phyloP scores from a whole-genome alignment of 2,797 vertebrate species.

The Vireo griseus region DNA sequence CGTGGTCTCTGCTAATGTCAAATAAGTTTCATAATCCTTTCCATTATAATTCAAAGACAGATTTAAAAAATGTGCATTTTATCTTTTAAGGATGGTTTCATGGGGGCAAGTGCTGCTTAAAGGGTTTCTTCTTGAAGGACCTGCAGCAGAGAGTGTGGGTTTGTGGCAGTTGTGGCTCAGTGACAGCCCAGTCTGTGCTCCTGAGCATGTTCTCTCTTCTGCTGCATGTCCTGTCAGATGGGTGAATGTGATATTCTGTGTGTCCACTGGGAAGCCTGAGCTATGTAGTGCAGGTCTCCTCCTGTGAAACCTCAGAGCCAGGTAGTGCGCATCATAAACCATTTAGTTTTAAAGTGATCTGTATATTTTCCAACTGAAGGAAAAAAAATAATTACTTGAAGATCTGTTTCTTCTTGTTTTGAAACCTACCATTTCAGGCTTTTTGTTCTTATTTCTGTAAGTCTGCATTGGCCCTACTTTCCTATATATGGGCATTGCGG shows the following conservation, averaged over 20 bases:
- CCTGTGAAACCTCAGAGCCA: background rate
- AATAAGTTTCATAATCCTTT: background rate
- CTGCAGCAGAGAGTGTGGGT: background rate
- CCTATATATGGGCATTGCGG: background rate
- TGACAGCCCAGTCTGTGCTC: background rate
- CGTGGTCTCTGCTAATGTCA: background rate
- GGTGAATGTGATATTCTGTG: accelerated
- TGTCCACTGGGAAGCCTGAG: background rate
- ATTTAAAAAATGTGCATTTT: background rate
- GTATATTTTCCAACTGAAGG: background rate
- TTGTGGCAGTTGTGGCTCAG: background rate
- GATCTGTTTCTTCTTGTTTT: background rate
- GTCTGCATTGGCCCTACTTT: background rate
- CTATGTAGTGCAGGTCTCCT: accelerated
- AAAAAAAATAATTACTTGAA: background rate
- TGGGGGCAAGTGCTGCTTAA: background rate
- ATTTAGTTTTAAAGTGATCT: background rate
- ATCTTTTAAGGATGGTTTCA: background rate
- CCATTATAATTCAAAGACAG: background rate
- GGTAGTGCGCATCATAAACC: background rate
- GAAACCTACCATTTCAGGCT: background rate
- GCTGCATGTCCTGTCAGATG: background rate
- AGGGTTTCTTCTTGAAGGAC: background rate
- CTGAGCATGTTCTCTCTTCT: background rate
- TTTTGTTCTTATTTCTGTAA: background rate